Evolutionary conservation across 2,113 vertebrate genomes (phyloP).

Genomic region (Dolichallabes microphthalmus): DNA sequence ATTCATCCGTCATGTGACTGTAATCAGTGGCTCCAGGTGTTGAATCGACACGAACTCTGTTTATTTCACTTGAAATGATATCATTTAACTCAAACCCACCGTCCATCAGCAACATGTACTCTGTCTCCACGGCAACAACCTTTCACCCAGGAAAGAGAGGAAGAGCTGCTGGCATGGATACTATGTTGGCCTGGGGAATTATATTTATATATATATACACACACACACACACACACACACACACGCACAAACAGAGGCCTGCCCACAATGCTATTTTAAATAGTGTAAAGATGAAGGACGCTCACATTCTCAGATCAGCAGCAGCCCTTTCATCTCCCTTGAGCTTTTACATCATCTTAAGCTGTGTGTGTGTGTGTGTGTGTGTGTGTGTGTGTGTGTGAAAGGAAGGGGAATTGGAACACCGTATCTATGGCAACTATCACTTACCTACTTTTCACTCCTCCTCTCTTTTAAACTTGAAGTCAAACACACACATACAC

Average conservation of each 20-base stretch:
- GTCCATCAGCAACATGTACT: not conserved
- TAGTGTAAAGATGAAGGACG: constrained; percentile 12
- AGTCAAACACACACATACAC: not conserved
- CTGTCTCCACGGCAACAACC: not conserved
- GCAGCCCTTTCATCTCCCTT: not conserved
- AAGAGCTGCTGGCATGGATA: constrained; percentile 19
- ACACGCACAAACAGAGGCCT: not conserved
- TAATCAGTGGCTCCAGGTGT: not conserved
- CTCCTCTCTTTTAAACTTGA: not conserved
- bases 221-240: not conserved
- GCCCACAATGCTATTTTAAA: constrained; percentile 51
- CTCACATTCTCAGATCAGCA: not conserved
- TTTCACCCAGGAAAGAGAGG: constrained; percentile 37
- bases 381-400: not conserved
- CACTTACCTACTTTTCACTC: constrained; percentile 42
- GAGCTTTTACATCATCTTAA: constrained; percentile 45
- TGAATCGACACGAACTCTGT: not conserved
- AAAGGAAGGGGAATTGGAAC: constrained; percentile 67
- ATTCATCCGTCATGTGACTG: not conserved
- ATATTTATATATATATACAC: constrained; percentile 34
- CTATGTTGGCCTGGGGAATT: constrained; percentile 33
- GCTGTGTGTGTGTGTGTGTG: not conserved
- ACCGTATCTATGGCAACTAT: constrained; percentile 76
- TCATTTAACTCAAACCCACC: not conserved
- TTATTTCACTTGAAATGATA: not conserved